Percentiles rank a stretch among this genome's conserved stretches.
phyloP scores from a whole-genome alignment of 2,797 vertebrate genomes.

The Myripristis jacobus region DNA sequence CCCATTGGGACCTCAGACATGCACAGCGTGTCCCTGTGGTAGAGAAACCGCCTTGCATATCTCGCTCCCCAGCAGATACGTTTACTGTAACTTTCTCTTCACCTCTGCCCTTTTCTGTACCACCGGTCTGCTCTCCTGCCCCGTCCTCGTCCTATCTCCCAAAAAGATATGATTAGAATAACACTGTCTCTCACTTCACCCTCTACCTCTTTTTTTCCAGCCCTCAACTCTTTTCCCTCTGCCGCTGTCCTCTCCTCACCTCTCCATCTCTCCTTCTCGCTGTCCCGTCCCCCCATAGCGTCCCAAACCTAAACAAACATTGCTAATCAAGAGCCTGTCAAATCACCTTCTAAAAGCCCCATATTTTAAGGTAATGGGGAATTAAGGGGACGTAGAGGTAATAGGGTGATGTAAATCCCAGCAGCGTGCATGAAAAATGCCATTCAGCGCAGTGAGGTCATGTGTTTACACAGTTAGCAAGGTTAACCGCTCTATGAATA shows the following conservation, averaged over 20 bases:
- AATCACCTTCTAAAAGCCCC: conserved; percentile 61
- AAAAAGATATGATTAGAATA: conserved; percentile 48
- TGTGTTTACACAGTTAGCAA: conserved; percentile 78
- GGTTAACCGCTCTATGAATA: conserved; percentile 70
- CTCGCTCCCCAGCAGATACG: conserved; percentile 39
- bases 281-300: conserved; percentile 20
- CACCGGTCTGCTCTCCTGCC: neutral
- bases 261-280: conserved; percentile 26
- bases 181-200: conserved; percentile 44
- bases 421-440: conserved; percentile 75
- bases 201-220: conserved; percentile 28
- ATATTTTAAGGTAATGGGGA: conserved; percentile 66
- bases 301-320: conserved; percentile 69
- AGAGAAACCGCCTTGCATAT: conserved; percentile 53
- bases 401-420: conserved; percentile 70
- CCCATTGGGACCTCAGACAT: conserved; percentile 74
- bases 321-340: conserved; percentile 68
- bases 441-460: conserved; percentile 73
- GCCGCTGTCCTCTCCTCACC: conserved; percentile 42
- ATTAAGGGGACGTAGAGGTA: conserved; percentile 64
- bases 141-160: neutral
- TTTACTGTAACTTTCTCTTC: conserved; percentile 37
- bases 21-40: conserved; percentile 66
- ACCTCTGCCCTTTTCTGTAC: neutral
- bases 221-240: conserved; percentile 41